Base-by-base conservation (phyloP, 2,888 invertebrate species). In the Ypsolopha scabrella region DNA sequence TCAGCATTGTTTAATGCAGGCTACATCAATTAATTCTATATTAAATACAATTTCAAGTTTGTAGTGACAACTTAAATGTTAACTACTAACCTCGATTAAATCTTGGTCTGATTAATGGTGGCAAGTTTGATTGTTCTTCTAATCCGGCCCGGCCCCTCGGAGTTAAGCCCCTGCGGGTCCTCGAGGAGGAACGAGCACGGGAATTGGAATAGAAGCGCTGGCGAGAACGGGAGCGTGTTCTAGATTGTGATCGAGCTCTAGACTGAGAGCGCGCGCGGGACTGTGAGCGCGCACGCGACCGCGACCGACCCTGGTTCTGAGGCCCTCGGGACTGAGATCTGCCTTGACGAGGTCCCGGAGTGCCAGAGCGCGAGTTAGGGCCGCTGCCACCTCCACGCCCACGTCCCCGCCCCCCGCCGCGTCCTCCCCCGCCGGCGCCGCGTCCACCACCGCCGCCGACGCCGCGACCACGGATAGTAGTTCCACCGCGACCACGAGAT, bases 71-170 rank as follows among this genome's bases (percentile, higher is more conserved):
- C 4, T 4, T 24, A 4, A 24, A 24, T 24, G 24, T 11, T 34
- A 39, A 39, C 13, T 34, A 48, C 34, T 35, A 59, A 60, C 69
- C 71, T 65, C 72, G 64, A 53, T 65, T 67, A 54, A 64, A 66
- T 61, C 72, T 67, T 47, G 61, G 65, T 53, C 72, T 64, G 10
- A 74, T 57, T 49, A 79, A 60, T 9, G 65, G 62, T 13, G 81
- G 81, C 73, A 81, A 73, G 41, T 67, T 62, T 51, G 57, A 57
- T 13, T 62, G 54, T 47, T 72, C 67, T 60, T 82, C 80, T 47
- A 83, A 61, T 38, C 81, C 83, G 46, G 80, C 82, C 62, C 83
- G 68, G 8, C 78, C 80, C 63, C 75, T 81, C 1, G 83, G 83
- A 6, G 85, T 83, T 36, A 82, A 53, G 2, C 77, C 70, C 57